Evolutionary conservation across 2,797 vertebrate species (phyloP).

Genomic region (Enteromius unitaeniatus): DNA sequence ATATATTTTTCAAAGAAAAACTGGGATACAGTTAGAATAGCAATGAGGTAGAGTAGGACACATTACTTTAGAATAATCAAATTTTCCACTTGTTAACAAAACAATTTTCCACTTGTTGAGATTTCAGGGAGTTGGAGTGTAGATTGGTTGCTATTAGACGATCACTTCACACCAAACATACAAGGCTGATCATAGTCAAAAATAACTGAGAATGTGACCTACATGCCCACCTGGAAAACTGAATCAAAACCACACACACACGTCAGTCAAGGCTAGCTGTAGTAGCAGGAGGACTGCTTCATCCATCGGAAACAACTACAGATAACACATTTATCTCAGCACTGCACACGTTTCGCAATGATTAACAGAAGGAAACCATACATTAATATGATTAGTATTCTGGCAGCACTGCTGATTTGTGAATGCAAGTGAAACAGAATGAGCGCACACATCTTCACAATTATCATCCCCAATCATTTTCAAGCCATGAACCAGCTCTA

Average conservation of each 20-base stretch:
- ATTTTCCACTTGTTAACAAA: not conserved
- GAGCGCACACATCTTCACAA: not conserved
- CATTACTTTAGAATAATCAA: not conserved
- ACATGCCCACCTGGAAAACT: not conserved
- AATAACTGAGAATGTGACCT: slow-evolving; percentile 30
- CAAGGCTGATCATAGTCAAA: not conserved
- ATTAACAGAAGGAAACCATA: slow-evolving; percentile 45
- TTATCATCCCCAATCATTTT: not conserved
- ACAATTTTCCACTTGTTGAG: not conserved
- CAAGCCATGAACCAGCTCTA: not conserved
- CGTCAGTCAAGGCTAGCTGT: slow-evolving; percentile 29
- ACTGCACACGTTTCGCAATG: slow-evolving; percentile 46
- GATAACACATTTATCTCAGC: slow-evolving; percentile 37
- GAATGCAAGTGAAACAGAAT: not conserved
- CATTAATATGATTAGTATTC: not conserved
- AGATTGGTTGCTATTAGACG: not conserved
- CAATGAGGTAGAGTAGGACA: not conserved
- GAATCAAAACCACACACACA: not conserved
- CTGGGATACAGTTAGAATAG: not conserved
- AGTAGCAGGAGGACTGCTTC: not conserved
- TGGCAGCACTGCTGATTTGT: not conserved
- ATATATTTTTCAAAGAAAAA: not conserved
- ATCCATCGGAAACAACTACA: slow-evolving; percentile 28
- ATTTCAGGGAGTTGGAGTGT: slow-evolving; percentile 1
- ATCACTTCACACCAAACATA: slow-evolving; percentile 20